Conservation (phyloP, 2,888 invertebrate genomes). For the Catotricha subobsoleta region DNA sequence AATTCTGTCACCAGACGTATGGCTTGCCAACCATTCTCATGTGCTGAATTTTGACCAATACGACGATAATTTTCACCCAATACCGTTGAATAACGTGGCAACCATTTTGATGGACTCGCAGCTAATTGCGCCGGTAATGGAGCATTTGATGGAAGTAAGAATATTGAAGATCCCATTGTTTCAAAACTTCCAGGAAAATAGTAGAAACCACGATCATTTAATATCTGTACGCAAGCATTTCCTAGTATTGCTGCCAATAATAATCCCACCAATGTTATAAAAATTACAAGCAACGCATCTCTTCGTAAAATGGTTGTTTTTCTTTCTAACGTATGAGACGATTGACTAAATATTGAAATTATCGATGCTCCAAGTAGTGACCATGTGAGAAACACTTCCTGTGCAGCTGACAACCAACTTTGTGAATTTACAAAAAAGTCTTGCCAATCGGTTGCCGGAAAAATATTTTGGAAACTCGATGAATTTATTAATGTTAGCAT, state of each 20-base stretch:
- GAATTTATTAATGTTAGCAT: constrained; percentile 21
- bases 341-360: constrained; percentile 24
- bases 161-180: background rate
- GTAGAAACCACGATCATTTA: constrained; percentile 51
- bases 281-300: constrained; percentile 48
- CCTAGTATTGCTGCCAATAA: constrained; percentile 62
- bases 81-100: constrained; percentile 26
- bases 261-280: constrained; percentile 57
- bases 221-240: constrained; percentile 62
- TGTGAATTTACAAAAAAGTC: constrained; percentile 67
- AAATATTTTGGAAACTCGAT: constrained; percentile 39
- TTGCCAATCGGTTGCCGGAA: constrained; percentile 63
- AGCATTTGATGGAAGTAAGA: constrained; percentile 35
- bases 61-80: constrained; percentile 21
- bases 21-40: constrained; percentile 64
- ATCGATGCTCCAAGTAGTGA: constrained; percentile 42
- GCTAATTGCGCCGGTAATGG: constrained; percentile 39
- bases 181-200: constrained; percentile 71
- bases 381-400: constrained; percentile 80
- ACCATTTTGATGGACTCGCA: constrained; percentile 29
- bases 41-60: constrained; percentile 21
- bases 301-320: constrained; percentile 20
- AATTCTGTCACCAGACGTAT: constrained; percentile 72
- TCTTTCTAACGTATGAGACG: constrained; percentile 10
- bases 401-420: constrained; percentile 79